Evolutionary conservation across 2,113 vertebrate genomes (phyloP).

Genomic region (Eptesicus fuscus): DNA sequence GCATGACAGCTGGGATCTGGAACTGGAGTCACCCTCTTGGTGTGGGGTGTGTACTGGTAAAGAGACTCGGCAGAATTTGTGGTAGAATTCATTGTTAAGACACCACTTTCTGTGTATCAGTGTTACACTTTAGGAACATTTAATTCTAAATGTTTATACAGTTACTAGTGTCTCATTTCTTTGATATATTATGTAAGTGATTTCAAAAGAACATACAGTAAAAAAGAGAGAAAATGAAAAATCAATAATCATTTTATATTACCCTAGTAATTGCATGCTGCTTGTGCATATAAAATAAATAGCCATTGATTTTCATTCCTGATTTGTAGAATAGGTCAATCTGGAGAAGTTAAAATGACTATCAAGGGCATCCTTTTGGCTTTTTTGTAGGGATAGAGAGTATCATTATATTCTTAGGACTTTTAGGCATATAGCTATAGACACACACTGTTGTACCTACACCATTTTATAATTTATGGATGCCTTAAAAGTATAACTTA

Average conservation of each 20-base stretch:
- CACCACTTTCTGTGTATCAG: neutral
- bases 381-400: neutral
- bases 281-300: neutral
- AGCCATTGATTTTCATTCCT: slow-evolving; percentile 12
- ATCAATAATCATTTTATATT: slow-evolving; percentile 14
- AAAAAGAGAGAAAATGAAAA: neutral
- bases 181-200: neutral
- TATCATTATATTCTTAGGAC: neutral
- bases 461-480: slow-evolving; percentile 9
- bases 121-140: neutral
- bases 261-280: neutral
- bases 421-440: neutral
- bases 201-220: neutral
- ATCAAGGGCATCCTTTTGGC: neutral
- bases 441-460: neutral
- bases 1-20: neutral
- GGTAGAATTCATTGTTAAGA: neutral
- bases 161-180: neutral
- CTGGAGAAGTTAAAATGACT: slow-evolving; percentile 18
- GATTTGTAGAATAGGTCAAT: neutral
- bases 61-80: neutral
- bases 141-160: neutral
- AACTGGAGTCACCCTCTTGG: neutral
- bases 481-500: slow-evolving; percentile 31
- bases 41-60: neutral